Base-by-base conservation (phyloP, 2,888 invertebrate species). In the Melinaea menophilus region DNA sequence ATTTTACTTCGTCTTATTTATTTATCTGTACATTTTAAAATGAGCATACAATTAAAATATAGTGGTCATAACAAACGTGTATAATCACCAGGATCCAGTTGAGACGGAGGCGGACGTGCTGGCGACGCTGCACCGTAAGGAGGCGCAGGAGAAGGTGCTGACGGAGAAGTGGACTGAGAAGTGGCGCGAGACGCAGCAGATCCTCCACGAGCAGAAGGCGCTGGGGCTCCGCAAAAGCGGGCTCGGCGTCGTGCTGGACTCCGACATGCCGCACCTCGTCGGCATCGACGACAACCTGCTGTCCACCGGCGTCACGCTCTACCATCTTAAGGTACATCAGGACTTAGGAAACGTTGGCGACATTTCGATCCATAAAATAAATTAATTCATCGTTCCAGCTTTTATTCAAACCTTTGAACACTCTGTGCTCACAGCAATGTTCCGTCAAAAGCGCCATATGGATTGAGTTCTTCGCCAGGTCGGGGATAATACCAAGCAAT, bases 161-260 rank as follows among this genome's bases (percentile, higher is more conserved):
- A 97, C 97, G 0, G 97, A 97, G 85, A 96, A 96, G 78, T 98
- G 97, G 97, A 95, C 96, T 11, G 96, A 97, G 80, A 97, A 97
- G 80, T 98, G 98, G 98, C 92, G 96, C 58, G 96, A 96, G 78
- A 96, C 97, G 0, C 97, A 97, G 79, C 95, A 95, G 73, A 97
- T 97, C 72, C 86, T 97, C 46, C 94, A 96, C 79, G 97, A 98
- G 78, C 97, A 97, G 84, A 94, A 95, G 78, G 96, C 97, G 4
- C 87, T 97, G 35, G 97, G 97, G 0, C 86, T 98, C 63, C 90
- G 97, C 54, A 97, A 97, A 86, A 95, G 97, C 55, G 96, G 96
- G 0, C 93, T 95, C 0, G 98, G 98, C 0, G 97, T 97, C 0
- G 96, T 97, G 2, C 86, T 97, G 58, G 97, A 97, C 82, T 97